These are phyloP conservation scores for Rutilus rutilus DNA, from an alignment of 2,113 vertebrate species.

Conservation along the genomic window DNA sequence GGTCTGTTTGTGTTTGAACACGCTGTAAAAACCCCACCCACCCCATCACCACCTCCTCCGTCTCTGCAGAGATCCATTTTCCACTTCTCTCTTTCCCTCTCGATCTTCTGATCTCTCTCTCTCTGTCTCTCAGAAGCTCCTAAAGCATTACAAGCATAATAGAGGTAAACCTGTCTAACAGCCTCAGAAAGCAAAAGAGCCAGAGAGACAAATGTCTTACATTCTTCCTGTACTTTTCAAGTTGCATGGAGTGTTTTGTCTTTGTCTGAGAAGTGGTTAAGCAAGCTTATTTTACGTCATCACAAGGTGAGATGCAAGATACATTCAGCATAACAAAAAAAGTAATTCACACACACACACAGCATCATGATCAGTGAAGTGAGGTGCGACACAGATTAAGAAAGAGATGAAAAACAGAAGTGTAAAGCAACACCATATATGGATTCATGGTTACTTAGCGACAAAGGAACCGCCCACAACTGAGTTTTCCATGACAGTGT, in stretches of 20 bases:
- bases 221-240: neutral
- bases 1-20: conserved; percentile 6
- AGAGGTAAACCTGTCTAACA: conserved; percentile 37
- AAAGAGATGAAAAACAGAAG: conserved; percentile 36
- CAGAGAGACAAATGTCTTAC: neutral
- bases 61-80: conserved; percentile 8
- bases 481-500: conserved; percentile 84
- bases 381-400: neutral
- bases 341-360: neutral
- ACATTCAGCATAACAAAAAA: neutral
- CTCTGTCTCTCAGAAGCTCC: conserved; percentile 5
- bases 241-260: neutral
- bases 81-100: conserved; percentile 28
- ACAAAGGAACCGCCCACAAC: conserved; percentile 73
- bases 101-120: neutral
- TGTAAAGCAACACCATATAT: conserved; percentile 70
- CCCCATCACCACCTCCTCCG: neutral
- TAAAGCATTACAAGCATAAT: neutral
- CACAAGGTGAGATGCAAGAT: neutral
- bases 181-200: conserved; percentile 36
- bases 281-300: neutral
- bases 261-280: neutral
- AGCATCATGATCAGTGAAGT: neutral
- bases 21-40: conserved; percentile 35
- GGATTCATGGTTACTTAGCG: conserved; percentile 74